Percentiles rank a stretch among this genome's conserved stretches.
phyloP scores from a whole-genome alignment of 2,888 invertebrate genomes.

The Phasia obesa region DNA sequence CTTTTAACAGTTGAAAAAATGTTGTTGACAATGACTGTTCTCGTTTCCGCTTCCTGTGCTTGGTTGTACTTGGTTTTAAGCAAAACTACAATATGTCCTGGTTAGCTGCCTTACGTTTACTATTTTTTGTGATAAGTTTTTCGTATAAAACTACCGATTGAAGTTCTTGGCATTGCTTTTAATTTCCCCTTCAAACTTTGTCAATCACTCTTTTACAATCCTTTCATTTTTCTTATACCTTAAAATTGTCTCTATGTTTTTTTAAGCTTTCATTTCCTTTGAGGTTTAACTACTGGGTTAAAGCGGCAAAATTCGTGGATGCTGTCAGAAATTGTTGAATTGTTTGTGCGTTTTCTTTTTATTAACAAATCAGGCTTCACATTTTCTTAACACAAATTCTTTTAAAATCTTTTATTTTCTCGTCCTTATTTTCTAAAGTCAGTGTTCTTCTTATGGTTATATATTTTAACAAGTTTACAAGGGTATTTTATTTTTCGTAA shows the following conservation, averaged over 20 bases:
- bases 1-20: not conserved
- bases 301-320: not conserved
- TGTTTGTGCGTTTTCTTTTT: not conserved
- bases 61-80: not conserved
- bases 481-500: constrained; percentile 5
- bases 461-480: not conserved
- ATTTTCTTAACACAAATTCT: not conserved
- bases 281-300: not conserved
- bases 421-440: not conserved
- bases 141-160: not conserved
- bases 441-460: not conserved
- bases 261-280: constrained; percentile 43
- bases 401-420: constrained; percentile 16
- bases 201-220: not conserved
- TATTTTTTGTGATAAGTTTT: constrained; percentile 3
- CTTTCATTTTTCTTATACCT: not conserved
- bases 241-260: not conserved
- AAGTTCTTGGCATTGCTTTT: constrained; percentile 34
- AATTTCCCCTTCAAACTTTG: constrained; percentile 26
- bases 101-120: not conserved
- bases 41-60: constrained; percentile 36
- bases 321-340: not conserved
- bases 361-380: not conserved
- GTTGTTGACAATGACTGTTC: constrained; percentile 23
- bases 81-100: not conserved